Conservation (phyloP, 1,140 invertebrate genomes). For the Tetraneura akinire region DNA sequence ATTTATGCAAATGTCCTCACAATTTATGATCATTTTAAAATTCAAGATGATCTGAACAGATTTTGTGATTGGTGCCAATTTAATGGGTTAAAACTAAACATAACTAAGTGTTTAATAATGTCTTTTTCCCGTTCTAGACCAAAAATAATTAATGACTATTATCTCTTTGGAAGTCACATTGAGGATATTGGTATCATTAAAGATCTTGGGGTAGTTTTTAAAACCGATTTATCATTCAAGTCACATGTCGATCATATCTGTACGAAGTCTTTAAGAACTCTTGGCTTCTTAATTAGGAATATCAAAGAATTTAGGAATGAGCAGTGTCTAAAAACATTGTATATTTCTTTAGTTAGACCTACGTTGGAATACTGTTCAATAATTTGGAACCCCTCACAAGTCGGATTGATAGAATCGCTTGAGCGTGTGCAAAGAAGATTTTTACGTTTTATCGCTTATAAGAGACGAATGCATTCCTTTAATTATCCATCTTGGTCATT, state of each 20-base stretch:
- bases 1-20: background rate
- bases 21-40: slow-evolving; percentile 7
- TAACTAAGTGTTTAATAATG: slow-evolving; percentile 2
- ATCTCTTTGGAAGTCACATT: background rate
- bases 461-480: slow-evolving; percentile 1
- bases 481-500: background rate
- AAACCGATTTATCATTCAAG: background rate
- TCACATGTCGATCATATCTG: background rate
- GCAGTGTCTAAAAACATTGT: too few species aligned
- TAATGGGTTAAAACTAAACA: slow-evolving; percentile 3
- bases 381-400: too few species aligned
- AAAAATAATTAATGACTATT: background rate
- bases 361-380: too few species aligned
- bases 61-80: background rate
- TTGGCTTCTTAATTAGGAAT: slow-evolving; percentile 5
- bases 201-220: background rate
- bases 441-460: background rate
- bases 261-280: background rate
- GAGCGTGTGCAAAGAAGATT: slow-evolving; percentile 1
- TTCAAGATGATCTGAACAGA: slow-evolving; percentile 9
- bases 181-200: too few species aligned
- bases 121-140: background rate
- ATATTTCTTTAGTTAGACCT: too few species aligned
- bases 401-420: too few species aligned
- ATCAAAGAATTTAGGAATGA: background rate